Evolutionary conservation across 64 coral and sea anemone genomes (phyloP).

Genomic region (Platygyra sinensis): DNA sequence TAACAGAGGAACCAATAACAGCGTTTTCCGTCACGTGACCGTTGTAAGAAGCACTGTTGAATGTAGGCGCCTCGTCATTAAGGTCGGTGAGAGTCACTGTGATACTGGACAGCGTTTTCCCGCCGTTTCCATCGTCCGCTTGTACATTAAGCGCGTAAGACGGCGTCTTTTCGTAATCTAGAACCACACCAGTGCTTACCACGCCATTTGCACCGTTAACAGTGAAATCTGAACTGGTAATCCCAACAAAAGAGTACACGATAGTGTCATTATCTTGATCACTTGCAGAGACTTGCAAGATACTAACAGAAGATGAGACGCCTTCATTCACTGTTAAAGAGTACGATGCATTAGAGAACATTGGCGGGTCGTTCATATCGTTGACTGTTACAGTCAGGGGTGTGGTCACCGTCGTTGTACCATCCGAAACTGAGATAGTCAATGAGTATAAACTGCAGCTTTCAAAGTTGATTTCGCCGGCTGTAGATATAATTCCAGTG

Average conservation of each 20-base stretch:
- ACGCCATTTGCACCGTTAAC: slow-evolving; percentile 52
- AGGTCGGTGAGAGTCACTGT: slow-evolving; percentile 33
- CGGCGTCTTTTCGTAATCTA: slow-evolving; percentile 49
- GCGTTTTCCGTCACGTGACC: slow-evolving; percentile 55
- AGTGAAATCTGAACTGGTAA: slow-evolving; percentile 57
- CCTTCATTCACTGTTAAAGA: slow-evolving; percentile 40
- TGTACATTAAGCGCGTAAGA: slow-evolving; percentile 48
- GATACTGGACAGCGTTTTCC: slow-evolving; percentile 34
- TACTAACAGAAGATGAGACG: slow-evolving; percentile 4
- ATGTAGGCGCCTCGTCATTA: slow-evolving; percentile 54
- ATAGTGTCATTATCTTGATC: slow-evolving; percentile 50
- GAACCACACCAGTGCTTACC: slow-evolving; percentile 6
- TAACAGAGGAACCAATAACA: slow-evolving; percentile 38
- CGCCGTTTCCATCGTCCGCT: slow-evolving; percentile 47
- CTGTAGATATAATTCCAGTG: slow-evolving; percentile 45
- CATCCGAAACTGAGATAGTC: slow-evolving; percentile 47
- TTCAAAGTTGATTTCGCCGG: slow-evolving; percentile 24
- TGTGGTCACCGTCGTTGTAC: slow-evolving; percentile 6
- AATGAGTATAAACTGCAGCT: slow-evolving; percentile 52
- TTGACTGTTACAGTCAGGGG: slow-evolving; percentile 42
- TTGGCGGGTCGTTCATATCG: slow-evolving; percentile 39
- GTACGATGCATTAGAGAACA: slow-evolving; percentile 36
- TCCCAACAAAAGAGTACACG: slow-evolving; percentile 41
- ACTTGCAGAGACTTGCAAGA: slow-evolving; percentile 38
- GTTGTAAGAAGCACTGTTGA: slow-evolving; percentile 54